Evolutionary conservation across 2,888 invertebrate species (phyloP), one percentile per base, ranked within the genome.

Genomic region (Dromius quadrimaculatus): DNA sequence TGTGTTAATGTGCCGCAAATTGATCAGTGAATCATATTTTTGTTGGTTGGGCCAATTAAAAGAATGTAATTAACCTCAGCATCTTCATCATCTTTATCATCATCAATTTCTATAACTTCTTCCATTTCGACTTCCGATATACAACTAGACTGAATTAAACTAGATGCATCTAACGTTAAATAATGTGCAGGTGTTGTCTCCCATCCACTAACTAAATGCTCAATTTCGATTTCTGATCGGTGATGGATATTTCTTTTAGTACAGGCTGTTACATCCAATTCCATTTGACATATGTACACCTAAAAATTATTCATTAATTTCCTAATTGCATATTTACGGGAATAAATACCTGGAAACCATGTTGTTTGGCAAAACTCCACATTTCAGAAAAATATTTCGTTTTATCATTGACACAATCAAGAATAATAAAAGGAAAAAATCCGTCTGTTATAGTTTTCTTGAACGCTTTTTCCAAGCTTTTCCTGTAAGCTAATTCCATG

Each of bases 231-330:
- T 76, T 92, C 86, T 0, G 86, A 87, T 54, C 97, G 88, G 73
- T 91, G 88, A 81, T 98, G 97, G 70, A 92, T 88, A 82, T 97
- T 97, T 71, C 94, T 87, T 80, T 92, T 92, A 70, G 88, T 84
- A 82, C 97, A 97, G 0, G 87, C 83, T 72, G 90, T 87, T 8
- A 90, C 81, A 80, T 96, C 96, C 79, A 90, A 87, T 76, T 94
- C 92, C 87, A 97, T 87, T 79, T 96, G 94, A 77, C 93, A 92
- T 71, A 97, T 87, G 81, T 95, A 98, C 13, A 95, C 95, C 97
- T 97, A 64, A 66, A 71, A 38, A 23, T 62, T 28, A 32, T 9
- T 4, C 1, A 17, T 59, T 64, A 41, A 77, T 76, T 79, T n/a
- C n/a, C n/a, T n/a, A n/a, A n/a, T n/a, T n/a, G n/a, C n/a, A n/a